Evolutionary conservation across 1,140 invertebrate species (phyloP), one percentile per base, ranked within the genome.

Genomic region (Philopotamus ludificatus): DNA sequence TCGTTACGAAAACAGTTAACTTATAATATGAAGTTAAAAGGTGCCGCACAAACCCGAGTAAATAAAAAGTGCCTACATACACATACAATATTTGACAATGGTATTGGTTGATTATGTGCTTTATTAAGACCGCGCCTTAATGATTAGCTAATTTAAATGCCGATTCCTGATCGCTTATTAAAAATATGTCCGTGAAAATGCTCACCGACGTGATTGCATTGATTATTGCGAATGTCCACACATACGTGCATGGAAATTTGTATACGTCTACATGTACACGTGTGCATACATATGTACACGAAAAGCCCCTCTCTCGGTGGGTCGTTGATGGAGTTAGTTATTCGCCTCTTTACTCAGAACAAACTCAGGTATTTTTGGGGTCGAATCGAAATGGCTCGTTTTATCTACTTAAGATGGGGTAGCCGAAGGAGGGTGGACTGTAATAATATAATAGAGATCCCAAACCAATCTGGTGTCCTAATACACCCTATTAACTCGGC

Each of bases 391-490:
- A 65, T 58, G 63, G 50, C 63, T 65, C 63, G 63, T 65, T 65
- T 65, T 65, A 65, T 65, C 63, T 65, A 65, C 63, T 65, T 65
- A 65, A 28, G 53, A 18, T 47, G 44, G 53, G 39, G 23, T 34
- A 34, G 12, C 4, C 28, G 12, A 22, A 15, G 62, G 20, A 34
- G 42, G 42, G 53, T 44, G 62, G 51, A 23, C 7, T 41, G 63
- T 65, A 65, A n/a, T n/a, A n/a, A 65, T 65, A 65, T 65, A 65
- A 65, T 65, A 65, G 63, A 65, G 63, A 54, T 65, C 53, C 63
- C 63, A 65, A 65, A 65, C 63, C 63, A 65, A 65, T 65, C 63
- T 58, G 63, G 63, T 65, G 63, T 65, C 63, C 63, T 65, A 65
- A 65, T 65, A 65, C 63, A 65, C 63, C 63, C 63, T 65, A 65